Evolutionary conservation across 2,797 vertebrate species (phyloP).

Genomic region (Arrhamphus sclerolepis): DNA sequence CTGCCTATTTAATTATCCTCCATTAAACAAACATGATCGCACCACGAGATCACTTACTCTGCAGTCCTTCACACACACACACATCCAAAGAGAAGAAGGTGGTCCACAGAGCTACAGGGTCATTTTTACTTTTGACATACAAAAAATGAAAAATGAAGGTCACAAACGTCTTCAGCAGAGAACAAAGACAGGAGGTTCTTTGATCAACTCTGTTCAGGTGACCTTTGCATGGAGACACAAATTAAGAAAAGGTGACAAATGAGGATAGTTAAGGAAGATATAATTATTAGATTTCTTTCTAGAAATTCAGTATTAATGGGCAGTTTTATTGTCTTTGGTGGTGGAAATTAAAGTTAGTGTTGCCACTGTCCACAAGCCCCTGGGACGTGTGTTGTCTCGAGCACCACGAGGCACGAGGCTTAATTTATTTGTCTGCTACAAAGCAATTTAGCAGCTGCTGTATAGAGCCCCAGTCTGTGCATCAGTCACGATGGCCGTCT

Average conservation of each 20-base stretch:
- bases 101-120: background rate
- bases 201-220: constrained; percentile 26
- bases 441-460: background rate
- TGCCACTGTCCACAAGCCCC: constrained; percentile 4
- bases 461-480: background rate
- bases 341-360: background rate
- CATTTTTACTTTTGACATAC: constrained; percentile 11
- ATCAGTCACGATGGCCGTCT: constrained; percentile 5
- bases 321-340: background rate
- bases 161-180: constrained; percentile 1
- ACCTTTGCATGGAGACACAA: constrained; percentile 19
- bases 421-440: background rate
- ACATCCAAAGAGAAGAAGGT: background rate
- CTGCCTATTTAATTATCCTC: constrained; percentile 80
- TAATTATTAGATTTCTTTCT: constrained; percentile 8
- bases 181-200: constrained; percentile 12
- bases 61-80: constrained; percentile 3
- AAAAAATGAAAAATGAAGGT: constrained; percentile 19
- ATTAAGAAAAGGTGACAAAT: constrained; percentile 9
- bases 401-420: background rate
- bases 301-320: background rate
- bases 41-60: constrained; percentile 67
- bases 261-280: constrained; percentile 17
- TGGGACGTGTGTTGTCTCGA: background rate
- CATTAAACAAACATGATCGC: constrained; percentile 81